Conservation (phyloP, 2,113 vertebrate genomes). For the Cyanocitta stelleri region DNA sequence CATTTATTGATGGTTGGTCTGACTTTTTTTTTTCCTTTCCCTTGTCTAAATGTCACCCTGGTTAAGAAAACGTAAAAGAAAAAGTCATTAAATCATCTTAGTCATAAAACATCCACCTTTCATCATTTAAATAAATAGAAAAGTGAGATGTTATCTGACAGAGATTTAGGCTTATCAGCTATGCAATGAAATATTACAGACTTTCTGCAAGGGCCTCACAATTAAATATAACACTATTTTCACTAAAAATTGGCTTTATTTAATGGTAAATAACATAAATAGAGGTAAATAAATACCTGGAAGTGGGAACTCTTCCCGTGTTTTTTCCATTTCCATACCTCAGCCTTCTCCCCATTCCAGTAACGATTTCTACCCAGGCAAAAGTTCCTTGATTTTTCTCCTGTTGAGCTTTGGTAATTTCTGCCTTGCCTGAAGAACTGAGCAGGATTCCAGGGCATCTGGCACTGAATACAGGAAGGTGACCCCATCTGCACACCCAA, state of each 20-base stretch:
- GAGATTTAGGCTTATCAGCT: background rate
- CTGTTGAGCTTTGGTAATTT: background rate
- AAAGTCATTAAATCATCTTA: background rate
- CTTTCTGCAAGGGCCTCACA: background rate
- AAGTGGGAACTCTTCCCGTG: background rate
- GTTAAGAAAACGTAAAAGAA: background rate
- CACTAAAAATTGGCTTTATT: background rate
- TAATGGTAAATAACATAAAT: background rate
- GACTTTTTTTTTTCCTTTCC: background rate
- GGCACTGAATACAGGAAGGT: accelerated
- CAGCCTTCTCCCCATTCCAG: background rate
- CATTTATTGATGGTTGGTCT: background rate
- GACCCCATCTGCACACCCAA: accelerated
- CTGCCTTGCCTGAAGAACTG: background rate
- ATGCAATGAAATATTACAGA: background rate
- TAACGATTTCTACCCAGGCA: background rate
- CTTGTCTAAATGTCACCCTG: conserved; percentile 9
- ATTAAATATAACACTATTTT: background rate
- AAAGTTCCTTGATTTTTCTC: background rate
- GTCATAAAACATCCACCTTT: background rate
- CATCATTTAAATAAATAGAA: conserved; percentile 5
- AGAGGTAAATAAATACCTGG: background rate
- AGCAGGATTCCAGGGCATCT: background rate
- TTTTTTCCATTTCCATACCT: background rate
- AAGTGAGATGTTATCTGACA: background rate